Evolutionary conservation across 1,140 invertebrate genomes (phyloP).

Genomic region (Neocloeon triangulifer): DNA sequence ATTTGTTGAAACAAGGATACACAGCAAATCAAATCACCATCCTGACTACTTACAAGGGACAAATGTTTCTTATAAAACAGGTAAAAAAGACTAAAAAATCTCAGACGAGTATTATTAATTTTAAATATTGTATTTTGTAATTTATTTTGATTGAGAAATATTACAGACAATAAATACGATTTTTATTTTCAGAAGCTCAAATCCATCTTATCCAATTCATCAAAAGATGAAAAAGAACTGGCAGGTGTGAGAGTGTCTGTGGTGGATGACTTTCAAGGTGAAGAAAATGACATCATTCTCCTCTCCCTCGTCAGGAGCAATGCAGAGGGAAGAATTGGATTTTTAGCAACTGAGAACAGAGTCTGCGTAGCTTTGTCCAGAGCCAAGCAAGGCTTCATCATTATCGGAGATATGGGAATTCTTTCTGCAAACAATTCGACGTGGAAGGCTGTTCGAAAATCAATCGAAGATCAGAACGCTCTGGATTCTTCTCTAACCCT

Average conservation of each 20-base stretch:
- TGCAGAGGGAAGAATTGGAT: conserved; percentile 23
- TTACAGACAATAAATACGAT: conserved; percentile 16
- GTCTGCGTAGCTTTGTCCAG: conserved; percentile 31
- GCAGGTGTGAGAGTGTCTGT: conserved; percentile 19
- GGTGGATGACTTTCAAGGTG: conserved; percentile 30
- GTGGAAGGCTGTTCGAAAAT: conserved; percentile 6
- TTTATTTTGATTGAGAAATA: conserved; percentile 1
- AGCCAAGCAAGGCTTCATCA: conserved; percentile 27
- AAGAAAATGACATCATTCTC: conserved; percentile 32
- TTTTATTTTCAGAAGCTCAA: no score
- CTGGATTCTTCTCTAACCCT: conserved; percentile 1
- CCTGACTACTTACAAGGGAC: conserved; percentile 38
- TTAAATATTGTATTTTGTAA: no score
- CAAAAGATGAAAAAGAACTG: conserved; percentile 14
- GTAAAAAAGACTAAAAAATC: no score
- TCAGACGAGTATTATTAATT: no score
- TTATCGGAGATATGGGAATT: conserved; percentile 26
- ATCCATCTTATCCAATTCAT: no score
- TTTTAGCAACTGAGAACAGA: conserved; percentile 25
- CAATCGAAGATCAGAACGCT: conserved; percentile 4
- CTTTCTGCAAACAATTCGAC: conserved; percentile 10
- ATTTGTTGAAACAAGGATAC: conserved; percentile 35
- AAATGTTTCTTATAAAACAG: conserved; percentile 14
- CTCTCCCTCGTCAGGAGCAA: conserved; percentile 28
- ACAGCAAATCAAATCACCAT: conserved; percentile 33